phyloP scores from a whole-genome alignment of 2,113 vertebrate species.

The Proteles cristata region DNA sequence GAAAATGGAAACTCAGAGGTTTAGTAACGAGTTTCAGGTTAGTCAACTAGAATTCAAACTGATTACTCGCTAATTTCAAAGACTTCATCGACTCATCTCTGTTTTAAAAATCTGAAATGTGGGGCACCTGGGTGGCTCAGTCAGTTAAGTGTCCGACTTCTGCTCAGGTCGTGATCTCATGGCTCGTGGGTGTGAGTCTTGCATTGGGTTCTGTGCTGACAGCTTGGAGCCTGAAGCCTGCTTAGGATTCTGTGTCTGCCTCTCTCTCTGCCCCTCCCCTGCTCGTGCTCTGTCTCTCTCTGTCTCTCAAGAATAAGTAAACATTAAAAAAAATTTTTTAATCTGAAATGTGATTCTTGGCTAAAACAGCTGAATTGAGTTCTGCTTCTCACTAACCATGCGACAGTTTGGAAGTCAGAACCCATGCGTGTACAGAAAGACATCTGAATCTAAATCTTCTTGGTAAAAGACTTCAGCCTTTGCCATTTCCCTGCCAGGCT shows the following conservation, averaged over 20 bases:
- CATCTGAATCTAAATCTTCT: conserved; percentile 34
- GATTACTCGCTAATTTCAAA: neutral
- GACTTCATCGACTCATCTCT: neutral
- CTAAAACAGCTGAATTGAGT: conserved; percentile 5
- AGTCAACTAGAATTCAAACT: neutral
- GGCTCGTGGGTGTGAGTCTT: too few relatives aligned
- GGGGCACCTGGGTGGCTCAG: too few relatives aligned
- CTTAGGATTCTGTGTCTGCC: too few relatives aligned
- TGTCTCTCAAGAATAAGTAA: too few relatives aligned
- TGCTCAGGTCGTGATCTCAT: too few relatives aligned
- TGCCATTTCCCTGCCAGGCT: neutral
- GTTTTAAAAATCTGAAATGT: neutral
- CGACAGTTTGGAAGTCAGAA: conserved; percentile 34
- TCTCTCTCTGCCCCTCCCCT: too few relatives aligned
- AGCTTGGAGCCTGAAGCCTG: too few relatives aligned
- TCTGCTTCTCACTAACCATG: neutral
- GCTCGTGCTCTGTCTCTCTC: too few relatives aligned
- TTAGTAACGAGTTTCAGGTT: conserved; percentile 10
- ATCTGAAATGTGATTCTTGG: neutral
- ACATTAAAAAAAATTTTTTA: neutral
- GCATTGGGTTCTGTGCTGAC: too few relatives aligned
- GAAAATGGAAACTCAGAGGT: neutral
- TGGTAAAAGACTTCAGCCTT: conserved; percentile 8
- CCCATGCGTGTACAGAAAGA: neutral
- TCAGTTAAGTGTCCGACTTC: too few relatives aligned